Conservation (phyloP, 2,797 vertebrate species). For the Schizopygopsis malacanthus region DNA sequence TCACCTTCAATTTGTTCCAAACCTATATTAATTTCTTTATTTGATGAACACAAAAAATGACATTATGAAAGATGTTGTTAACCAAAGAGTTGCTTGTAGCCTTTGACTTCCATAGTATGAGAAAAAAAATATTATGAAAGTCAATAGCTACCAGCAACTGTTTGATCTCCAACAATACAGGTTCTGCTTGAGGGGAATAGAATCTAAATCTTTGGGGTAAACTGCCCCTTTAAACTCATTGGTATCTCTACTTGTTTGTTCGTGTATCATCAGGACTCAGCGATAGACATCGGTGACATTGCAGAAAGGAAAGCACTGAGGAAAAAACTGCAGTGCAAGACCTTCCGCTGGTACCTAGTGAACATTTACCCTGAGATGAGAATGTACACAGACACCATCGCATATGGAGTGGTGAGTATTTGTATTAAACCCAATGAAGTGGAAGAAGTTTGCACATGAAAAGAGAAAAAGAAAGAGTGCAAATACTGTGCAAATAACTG, state of each 20-base stretch:
- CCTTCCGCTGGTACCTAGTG: constrained; percentile 97
- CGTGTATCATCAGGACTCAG: constrained; percentile 84
- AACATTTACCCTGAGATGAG: constrained; percentile 98
- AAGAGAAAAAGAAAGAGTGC: constrained; percentile 22
- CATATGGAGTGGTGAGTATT: constrained; percentile 91
- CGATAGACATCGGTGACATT: constrained; percentile 96
- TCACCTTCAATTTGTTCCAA: too few species aligned
- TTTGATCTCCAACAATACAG: not conserved
- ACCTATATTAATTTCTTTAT: not conserved
- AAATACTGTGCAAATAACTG: constrained; percentile 3
- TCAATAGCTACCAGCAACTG: not conserved
- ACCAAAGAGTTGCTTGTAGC: not conserved
- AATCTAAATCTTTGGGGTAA: not conserved
- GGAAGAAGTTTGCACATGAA: not conserved
- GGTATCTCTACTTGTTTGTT: constrained; percentile 35
- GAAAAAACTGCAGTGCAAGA: constrained; percentile 95
- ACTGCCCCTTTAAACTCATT: not conserved
- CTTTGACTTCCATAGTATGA: not conserved
- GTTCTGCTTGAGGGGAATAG: not conserved
- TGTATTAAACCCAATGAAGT: not conserved
- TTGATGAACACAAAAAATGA: not conserved
- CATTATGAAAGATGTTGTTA: not conserved
- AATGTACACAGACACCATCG: constrained; percentile 93
- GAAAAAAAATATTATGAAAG: too few species aligned
- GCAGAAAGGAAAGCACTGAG: constrained; percentile 92